A percentile compares a stretch with the other conserved stretches of the same genome.
phyloP scores from a whole-genome alignment of 2,888 invertebrate genomes.

The Smittia aterrima region DNA sequence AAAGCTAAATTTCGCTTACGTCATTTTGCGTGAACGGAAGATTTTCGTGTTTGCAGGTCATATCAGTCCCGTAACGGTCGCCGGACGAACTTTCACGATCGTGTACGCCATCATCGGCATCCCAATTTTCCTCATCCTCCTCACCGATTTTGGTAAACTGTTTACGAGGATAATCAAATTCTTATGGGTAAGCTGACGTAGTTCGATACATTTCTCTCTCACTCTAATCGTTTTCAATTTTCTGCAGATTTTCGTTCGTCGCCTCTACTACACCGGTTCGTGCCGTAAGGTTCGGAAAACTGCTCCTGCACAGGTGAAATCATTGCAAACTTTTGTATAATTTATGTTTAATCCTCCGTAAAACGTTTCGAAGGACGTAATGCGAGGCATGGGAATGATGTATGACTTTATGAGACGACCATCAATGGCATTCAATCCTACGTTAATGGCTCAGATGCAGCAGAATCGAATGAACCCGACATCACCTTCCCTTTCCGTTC shows the following conservation, averaged over 20 bases:
- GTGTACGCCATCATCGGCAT: conserved; percentile 94
- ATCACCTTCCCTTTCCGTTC: conserved; percentile 44
- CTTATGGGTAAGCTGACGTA: conserved; percentile 60
- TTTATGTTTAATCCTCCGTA: background rate
- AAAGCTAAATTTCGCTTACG: no score
- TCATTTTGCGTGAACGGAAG: no score
- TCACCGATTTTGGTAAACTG: conserved; percentile 93
- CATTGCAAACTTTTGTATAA: background rate
- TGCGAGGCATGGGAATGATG: conserved; percentile 78
- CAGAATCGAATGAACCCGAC: conserved; percentile 46
- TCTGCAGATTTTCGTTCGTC: conserved; percentile 66
- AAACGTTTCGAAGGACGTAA: conserved; percentile 64
- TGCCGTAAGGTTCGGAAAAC: conserved; percentile 75
- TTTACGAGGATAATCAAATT: conserved; percentile 89
- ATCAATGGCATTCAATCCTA: conserved; percentile 56
- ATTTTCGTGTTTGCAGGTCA: no score
- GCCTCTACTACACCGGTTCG: conserved; percentile 82
- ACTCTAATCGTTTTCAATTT: background rate
- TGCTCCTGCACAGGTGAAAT: conserved; percentile 67
- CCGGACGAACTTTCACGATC: conserved; percentile 85
- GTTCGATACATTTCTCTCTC: background rate
- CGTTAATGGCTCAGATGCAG: conserved; percentile 43
- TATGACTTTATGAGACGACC: conserved; percentile 79
- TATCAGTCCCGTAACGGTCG: conserved; percentile 84
- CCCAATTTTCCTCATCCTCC: conserved; percentile 88